Base-by-base conservation (phyloP, 2,797 vertebrate species). In the Dendrocincla fuliginosa region DNA sequence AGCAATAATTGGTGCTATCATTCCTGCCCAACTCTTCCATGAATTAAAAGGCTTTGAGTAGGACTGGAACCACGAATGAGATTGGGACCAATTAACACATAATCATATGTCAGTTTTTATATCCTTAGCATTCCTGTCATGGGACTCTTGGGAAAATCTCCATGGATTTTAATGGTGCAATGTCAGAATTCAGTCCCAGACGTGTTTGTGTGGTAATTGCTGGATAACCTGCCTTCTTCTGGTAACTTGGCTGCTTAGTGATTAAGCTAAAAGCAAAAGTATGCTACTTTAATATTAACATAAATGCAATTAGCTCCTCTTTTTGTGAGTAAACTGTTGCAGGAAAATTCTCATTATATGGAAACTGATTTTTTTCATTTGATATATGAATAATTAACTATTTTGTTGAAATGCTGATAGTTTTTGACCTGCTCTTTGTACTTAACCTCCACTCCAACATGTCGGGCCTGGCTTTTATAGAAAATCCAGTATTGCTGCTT, bases 41-140 rank as follows among this genome's bases (percentile, higher is more conserved):
- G 77, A 94, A 95, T 97, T 95, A 95, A 95, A 96, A 95, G 93
- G 61, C 70, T 93, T 93, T 70, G 91, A 97, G 79, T 70, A 67
- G 67, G 74, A 55, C 67, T 89, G 64, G 86, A 95, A 74, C 78
- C 27, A 35, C 10, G 13, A 56, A 74, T 87, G 86, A 87, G 67
- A 86, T 63, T 91, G 95, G 94, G 91, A 86, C 80, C 94, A 96
- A 86, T 95, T 91, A 93, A 42, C 74, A 16, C 14, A 33, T 76
- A 95, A 79, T 91, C 44, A 56, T 39, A n/a, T 55, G 85, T 95
- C 89, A 64, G 83, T 30, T 95, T 90, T 90, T 90, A 87, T 88
- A 87, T 90, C 87, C 56, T 84, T 77, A 85, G 28, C 77, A 84
- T 74, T 83, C 41, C 89, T 91, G 77, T 67, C 67, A 73, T 82